Evolutionary conservation across 2,113 vertebrate genomes (phyloP).

Genomic region (Casuarius casuarius): DNA sequence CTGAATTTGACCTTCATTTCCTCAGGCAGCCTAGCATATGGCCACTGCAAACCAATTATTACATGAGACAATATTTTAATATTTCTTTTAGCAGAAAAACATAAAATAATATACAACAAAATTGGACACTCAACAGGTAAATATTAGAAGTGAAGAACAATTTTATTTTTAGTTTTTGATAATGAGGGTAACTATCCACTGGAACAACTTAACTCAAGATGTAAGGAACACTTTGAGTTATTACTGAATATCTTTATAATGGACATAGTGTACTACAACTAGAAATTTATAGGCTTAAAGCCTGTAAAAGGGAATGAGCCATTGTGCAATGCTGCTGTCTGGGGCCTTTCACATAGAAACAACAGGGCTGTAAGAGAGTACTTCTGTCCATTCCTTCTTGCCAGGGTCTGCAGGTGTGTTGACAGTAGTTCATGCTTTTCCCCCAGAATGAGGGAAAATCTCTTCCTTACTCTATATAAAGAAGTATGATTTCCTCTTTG

Average conservation of each 20-base stretch:
- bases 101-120: neutral
- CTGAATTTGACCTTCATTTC: neutral
- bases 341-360: neutral
- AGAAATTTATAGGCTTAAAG: neutral
- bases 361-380: neutral
- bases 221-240: neutral
- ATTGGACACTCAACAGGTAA: neutral
- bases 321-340: neutral
- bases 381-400: neutral
- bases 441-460: neutral
- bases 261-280: rapidly evolving
- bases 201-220: neutral
- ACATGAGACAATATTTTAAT: neutral
- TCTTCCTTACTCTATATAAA: neutral
- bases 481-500: neutral
- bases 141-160: neutral
- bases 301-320: neutral
- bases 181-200: too few species aligned
- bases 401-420: neutral
- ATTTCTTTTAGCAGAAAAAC: neutral
- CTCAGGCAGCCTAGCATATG: neutral
- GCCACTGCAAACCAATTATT: neutral
- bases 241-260: neutral
- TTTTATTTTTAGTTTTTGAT: neutral
- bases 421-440: neutral